Evolutionary conservation across 2,797 vertebrate genomes (phyloP).

Genomic region (Bradypus variegatus): DNA sequence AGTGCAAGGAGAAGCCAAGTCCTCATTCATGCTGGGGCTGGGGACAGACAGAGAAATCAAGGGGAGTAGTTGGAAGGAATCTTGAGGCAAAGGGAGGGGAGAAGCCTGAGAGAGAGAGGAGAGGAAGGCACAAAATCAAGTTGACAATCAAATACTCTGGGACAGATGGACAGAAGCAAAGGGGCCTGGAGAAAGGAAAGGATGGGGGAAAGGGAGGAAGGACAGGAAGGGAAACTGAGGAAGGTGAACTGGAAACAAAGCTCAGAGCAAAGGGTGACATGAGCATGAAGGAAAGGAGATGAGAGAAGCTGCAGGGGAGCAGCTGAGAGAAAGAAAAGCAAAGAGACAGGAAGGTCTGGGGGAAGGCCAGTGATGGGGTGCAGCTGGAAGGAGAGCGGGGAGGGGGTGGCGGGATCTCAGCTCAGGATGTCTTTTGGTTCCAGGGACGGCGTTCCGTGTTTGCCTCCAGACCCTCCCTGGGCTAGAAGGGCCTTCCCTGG

Average conservation of each 20-base stretch:
- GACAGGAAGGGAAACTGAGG: too few relatives aligned
- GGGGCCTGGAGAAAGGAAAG: too few relatives aligned
- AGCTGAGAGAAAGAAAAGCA: too few relatives aligned
- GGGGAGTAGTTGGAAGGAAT: too few relatives aligned
- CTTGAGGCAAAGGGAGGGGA: neutral
- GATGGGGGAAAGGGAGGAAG: neutral
- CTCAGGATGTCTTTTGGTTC: too few relatives aligned
- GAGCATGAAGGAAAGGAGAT: neutral
- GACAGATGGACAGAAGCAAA: neutral
- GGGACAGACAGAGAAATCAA: neutral
- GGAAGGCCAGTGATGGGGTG: too few relatives aligned
- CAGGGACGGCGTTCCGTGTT: too few relatives aligned
- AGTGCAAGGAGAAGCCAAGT: neutral
- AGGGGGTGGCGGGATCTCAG: accelerated
- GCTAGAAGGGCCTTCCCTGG: neutral
- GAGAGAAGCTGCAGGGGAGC: neutral
- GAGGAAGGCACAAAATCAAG: too few relatives aligned
- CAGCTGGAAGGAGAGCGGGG: neutral
- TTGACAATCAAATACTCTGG: neutral
- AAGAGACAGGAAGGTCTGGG: neutral
- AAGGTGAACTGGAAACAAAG: neutral
- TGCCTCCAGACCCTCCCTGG: neutral
- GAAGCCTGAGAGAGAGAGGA: neutral
- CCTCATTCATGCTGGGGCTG: too few relatives aligned
- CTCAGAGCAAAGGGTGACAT: neutral